Percentiles rank a stretch among this genome's conserved stretches.
Conservation (phyloP, 2,113 vertebrate species). For the Capreolus pygargus region DNA sequence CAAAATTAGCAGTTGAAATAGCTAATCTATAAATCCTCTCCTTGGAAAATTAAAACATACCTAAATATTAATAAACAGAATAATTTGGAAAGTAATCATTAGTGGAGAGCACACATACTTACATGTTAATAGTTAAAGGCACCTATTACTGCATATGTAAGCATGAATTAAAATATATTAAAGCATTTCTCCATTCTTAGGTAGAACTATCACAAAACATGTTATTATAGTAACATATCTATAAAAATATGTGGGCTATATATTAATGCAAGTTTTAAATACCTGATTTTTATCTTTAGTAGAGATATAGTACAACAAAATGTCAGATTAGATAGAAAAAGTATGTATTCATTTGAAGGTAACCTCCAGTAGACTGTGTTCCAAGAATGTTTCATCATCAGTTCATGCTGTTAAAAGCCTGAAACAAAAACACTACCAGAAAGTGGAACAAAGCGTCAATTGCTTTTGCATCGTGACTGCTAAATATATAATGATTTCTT, state of each 20-base stretch:
- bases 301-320: not conserved
- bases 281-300: constrained; percentile 8
- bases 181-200: not conserved
- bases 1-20: constrained; percentile 12
- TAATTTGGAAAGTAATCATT: not conserved
- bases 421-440: not conserved
- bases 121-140: not conserved
- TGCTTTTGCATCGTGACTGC: not conserved
- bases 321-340: constrained; percentile 2
- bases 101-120: not conserved
- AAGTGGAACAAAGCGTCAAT: not conserved
- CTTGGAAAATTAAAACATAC: not conserved
- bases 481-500: not conserved
- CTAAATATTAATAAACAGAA: not conserved
- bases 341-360: not conserved
- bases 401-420: not conserved
- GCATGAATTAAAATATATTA: not conserved
- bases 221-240: not conserved
- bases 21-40: not conserved
- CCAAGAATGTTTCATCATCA: not conserved
- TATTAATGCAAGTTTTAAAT: constrained; percentile 15
- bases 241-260: not conserved
- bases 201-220: not conserved
- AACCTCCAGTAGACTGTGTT: not conserved
- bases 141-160: not conserved